phyloP scores from a whole-genome alignment of 2,113 vertebrate species.

The Seriola rivoliana region DNA sequence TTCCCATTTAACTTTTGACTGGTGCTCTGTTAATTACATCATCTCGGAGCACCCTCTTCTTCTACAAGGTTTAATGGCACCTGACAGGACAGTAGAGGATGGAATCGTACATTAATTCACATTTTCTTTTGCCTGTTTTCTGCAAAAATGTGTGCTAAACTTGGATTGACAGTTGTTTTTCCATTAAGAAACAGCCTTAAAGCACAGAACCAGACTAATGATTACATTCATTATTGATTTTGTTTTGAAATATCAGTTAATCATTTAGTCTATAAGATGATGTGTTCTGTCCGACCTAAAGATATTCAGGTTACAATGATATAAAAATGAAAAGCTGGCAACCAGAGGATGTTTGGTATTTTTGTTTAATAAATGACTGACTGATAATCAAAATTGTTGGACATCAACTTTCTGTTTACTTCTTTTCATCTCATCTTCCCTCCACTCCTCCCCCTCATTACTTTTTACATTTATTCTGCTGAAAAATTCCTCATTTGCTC shows the following conservation, averaged over 20 bases:
- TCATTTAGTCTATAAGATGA: neutral
- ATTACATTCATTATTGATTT: neutral
- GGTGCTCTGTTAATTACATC: too few species aligned
- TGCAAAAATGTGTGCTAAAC: neutral
- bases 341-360: too few species aligned
- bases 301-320: too few species aligned
- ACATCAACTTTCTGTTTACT: neutral
- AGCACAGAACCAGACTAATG: neutral
- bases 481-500: constrained; percentile 36
- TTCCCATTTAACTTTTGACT: too few species aligned
- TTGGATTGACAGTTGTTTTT: neutral
- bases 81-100: neutral
- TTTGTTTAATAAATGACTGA: too few species aligned
- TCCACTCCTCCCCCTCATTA: constrained; percentile 7
- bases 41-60: too few species aligned
- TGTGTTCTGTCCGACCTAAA: too few species aligned
- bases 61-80: neutral
- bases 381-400: neutral
- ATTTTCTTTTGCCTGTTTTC: neutral
- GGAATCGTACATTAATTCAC: neutral
- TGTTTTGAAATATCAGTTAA: neutral
- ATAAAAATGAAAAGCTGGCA: too few species aligned
- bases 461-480: constrained; percentile 50
- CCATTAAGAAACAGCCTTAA: neutral
- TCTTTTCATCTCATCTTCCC: constrained; percentile 31